Base-by-base conservation (phyloP, 35 echinoderm and acorn worm genomes). In the Apostichopus japonicus region DNA sequence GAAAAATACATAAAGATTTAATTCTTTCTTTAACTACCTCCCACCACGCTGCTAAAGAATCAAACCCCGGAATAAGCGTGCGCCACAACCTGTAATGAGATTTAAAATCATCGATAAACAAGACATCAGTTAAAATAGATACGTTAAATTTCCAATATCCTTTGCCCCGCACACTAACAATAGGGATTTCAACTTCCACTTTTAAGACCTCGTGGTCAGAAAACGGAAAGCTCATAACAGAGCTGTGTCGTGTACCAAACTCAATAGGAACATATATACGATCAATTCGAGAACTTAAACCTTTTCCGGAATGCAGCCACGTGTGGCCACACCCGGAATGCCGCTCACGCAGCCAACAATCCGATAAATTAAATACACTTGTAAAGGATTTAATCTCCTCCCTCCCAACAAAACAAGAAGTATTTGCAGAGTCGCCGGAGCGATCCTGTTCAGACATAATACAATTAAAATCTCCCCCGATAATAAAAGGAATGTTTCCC, bases 201-300 rank as follows among this genome's bases (percentile, higher is more conserved):
- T 33, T 25, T 5, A 78, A 22, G 8, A 33, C 56, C 4, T 93
- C 53, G 55, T 93, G 92, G 71, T 93, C 92, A 76, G 81, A 87
- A 24, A 72, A 87, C 1, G 62, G 71, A 33, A 75, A 75, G 13
- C 23, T 10, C 54, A 72, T 2, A 11, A 22, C 9, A 1, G 1
- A 56, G 77, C 17, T 27, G 25, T 23, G 55, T 2, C 5, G 23
- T 15, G 56, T 6, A 56, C 1, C 4, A 23, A 77, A 23, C 53
- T 93, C 81, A 77, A 87, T 82, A 76, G 81, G 77, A 25, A 72
- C 53, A 77, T 93, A 93, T 77, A 93, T 56, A 33, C 82, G 54
- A 24, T 93, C 92, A 4, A 93, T 27, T 13, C 92, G 65, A 57
- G 80, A 86, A 24, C 70, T 78, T 62, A 73, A 62, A 0, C 21